phyloP scores from a whole-genome alignment of 2,797 vertebrate species.

The Ceryle rudis region DNA sequence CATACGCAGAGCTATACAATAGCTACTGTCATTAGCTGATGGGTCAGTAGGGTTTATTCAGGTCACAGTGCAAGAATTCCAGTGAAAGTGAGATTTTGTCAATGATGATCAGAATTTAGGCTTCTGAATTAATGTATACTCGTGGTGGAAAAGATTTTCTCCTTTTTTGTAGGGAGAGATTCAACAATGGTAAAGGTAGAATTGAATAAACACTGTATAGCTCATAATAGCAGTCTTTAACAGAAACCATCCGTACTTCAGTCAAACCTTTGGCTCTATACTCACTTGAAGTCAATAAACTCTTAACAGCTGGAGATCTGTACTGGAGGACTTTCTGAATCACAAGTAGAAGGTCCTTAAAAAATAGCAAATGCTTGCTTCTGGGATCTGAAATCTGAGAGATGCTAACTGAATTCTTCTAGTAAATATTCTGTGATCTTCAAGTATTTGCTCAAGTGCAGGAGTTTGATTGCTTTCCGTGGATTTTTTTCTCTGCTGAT shows the following conservation, averaged over 20 bases:
- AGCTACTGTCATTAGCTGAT: background rate
- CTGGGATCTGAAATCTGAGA: background rate
- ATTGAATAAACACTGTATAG: background rate
- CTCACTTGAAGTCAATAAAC: constrained; percentile 39
- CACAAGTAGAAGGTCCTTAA: background rate
- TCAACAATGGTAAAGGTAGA: background rate
- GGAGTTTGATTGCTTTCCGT: background rate
- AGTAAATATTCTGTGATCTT: constrained; percentile 17
- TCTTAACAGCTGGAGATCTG: background rate
- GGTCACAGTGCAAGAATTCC: background rate
- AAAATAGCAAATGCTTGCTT: background rate
- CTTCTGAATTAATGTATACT: background rate
- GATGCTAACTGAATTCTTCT: background rate
- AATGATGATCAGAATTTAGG: background rate
- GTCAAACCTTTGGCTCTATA: constrained; percentile 11
- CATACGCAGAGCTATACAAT: background rate
- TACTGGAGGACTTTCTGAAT: background rate
- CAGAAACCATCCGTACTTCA: background rate
- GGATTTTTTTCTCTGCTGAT: background rate
- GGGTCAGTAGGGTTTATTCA: background rate
- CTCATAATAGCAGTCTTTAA: background rate
- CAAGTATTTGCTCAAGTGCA: constrained; percentile 11
- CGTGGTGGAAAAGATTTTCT: background rate
- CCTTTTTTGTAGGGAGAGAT: background rate
- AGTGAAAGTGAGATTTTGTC: background rate